Conservation (phyloP, 2,888 invertebrate genomes). For the Aphodius granarius region DNA sequence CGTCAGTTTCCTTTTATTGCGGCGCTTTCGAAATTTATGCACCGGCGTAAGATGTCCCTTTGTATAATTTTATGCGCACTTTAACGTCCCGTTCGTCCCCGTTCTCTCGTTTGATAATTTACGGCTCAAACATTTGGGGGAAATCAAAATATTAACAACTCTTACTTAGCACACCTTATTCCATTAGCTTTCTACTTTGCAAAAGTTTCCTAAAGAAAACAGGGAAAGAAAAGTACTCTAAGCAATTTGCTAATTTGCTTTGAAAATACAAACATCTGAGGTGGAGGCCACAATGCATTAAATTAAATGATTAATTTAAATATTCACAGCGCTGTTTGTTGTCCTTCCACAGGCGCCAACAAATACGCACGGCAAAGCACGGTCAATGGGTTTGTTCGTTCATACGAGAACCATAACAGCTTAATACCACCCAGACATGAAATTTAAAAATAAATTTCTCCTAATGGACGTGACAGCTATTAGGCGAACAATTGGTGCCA, state of each 20-base stretch:
- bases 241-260: no score
- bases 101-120: not conserved
- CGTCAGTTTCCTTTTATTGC: constrained; percentile 1
- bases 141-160: not conserved
- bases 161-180: not conserved
- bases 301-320: not conserved
- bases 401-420: not conserved
- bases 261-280: no score
- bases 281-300: no score
- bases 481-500: not conserved
- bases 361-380: not conserved
- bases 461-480: not conserved
- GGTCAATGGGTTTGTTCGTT: no score
- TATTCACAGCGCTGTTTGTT: not conserved
- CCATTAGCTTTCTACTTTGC: not conserved
- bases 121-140: not conserved
- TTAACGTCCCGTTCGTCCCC: not conserved
- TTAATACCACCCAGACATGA: not conserved
- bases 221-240: no score
- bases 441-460: not conserved
- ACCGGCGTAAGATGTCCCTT: not conserved
- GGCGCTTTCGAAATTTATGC: not conserved
- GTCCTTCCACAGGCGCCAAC: not conserved
- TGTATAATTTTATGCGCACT: not conserved
- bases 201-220: no score